A percentile compares a stretch with the other conserved stretches of the same genome.
These are phyloP conservation scores for Chloebia gouldiae DNA, from an alignment of 2,113 vertebrate species.

Conservation along the genomic window DNA sequence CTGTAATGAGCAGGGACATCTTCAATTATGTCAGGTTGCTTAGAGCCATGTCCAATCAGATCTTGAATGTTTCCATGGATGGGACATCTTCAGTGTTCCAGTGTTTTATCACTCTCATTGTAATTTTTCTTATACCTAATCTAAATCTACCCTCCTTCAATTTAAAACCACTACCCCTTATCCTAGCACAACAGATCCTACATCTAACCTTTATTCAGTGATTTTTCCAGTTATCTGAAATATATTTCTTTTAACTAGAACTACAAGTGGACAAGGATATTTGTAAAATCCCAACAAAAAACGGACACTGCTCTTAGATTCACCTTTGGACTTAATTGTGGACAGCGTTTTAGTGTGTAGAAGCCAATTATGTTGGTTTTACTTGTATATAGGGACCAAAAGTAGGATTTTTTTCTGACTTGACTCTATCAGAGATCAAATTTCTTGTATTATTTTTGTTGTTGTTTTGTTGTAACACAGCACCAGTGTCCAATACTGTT, in stretches of 20 bases:
- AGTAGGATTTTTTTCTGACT: neutral
- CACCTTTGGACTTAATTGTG: neutral
- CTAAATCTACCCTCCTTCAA: neutral
- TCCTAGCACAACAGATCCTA: neutral
- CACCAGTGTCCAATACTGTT: neutral
- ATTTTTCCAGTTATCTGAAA: neutral
- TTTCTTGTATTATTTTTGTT: neutral
- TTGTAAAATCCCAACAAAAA: neutral
- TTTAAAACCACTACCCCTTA: neutral
- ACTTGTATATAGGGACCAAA: neutral
- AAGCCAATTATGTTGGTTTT: neutral
- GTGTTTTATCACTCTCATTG: neutral
- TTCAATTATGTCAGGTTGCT: neutral
- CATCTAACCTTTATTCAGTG: neutral
- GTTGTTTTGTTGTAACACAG: neutral
- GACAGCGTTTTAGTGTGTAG: neutral
- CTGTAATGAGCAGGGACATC: neutral
- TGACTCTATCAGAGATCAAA: neutral
- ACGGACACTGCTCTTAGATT: neutral
- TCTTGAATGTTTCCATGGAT: neutral
- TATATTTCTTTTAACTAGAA: neutral
- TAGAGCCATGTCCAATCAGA: fast-evolving
- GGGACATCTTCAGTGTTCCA: neutral
- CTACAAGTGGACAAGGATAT: neutral
- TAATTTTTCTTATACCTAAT: neutral